Base-by-base conservation (phyloP, 2,888 invertebrate species). In the Agrilus biguttatus region DNA sequence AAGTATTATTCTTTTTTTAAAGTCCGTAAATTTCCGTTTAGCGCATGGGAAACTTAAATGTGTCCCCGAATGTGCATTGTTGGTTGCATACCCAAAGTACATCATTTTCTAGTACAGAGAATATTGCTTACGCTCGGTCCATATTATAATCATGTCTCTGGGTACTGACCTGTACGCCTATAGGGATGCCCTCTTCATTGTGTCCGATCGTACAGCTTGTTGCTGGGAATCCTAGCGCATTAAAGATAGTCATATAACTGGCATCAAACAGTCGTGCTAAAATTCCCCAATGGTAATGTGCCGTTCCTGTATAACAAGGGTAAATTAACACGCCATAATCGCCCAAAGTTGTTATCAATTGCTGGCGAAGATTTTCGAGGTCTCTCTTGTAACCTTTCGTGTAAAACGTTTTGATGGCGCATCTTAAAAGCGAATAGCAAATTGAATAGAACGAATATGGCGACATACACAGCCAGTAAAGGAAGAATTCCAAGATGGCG, bases 171-270 rank as follows among this genome's bases (percentile, higher is more conserved):
- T 79, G 73, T 13, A 74, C 69, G 14, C 87, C 87, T 39, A 89
- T 71, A 0, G 89, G 89, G 35, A 89, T 62, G 1, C 85, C 83
- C 35, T 77, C 72, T 0, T 69, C 68, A 41, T 79, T 76, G n/a
- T 86, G 63, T 1, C 83, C 85, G 42, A 90, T 70, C 5, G 90
- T 89, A 52, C 86, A 87, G 48, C 84, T 83, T 1, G 90, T 90
- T 0, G 82, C 86, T 0, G 91, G 91, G 42, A 90, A 65, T 3
- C 86, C 88, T 12, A 90, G 64, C 1, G 81, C 75, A 60, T 89
- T 91, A 63, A 90, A 89, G 47, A 89, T 77, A 7, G 80, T 81
- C 56, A 86, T 74, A 60, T 88, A 89, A 17, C 80, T 75, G 55
- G 78, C 78, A 67, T 88, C 83, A 40, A 81, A 70, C 38, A 83